Percentiles rank a stretch among this genome's conserved stretches.
These are phyloP conservation scores for Drosophila pegasa DNA, from an alignment of 2,888 invertebrate species.

Conservation along the genomic window DNA sequence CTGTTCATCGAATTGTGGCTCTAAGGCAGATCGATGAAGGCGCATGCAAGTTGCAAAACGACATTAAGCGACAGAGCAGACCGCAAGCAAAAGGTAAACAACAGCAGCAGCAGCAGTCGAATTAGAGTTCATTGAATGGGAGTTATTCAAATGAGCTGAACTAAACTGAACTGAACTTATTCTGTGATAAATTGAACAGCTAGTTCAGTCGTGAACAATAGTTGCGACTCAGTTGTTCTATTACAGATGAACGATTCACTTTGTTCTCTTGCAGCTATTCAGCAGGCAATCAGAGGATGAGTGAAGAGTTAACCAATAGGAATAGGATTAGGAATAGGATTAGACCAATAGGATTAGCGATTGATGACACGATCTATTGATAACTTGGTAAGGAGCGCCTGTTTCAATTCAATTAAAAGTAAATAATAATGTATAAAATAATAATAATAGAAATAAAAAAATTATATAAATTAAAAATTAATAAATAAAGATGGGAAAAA, in stretches of 20 bases:
- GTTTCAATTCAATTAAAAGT: too few species aligned
- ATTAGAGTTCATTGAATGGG: background rate
- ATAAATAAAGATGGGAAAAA: too few species aligned
- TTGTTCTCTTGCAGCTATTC: too few species aligned
- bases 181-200: background rate
- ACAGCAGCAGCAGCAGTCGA: background rate
- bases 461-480: too few species aligned
- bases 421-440: too few species aligned
- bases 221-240: background rate
- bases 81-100: slow-evolving; percentile 15
- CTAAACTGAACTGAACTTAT: background rate
- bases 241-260: background rate
- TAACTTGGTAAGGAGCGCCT: too few species aligned
- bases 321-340: too few species aligned
- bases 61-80: slow-evolving; percentile 40
- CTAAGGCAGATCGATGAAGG: slow-evolving; percentile 4
- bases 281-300: background rate
- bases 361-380: too few species aligned
- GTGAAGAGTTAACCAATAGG: background rate
- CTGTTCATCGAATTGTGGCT: slow-evolving; percentile 22
- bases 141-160: background rate
- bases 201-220: background rate
- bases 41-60: slow-evolving; percentile 29
- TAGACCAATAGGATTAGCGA: too few species aligned
- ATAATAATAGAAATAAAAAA: too few species aligned